These are phyloP conservation scores for Trigoniulus corallinus DNA, from an alignment of 1,140 invertebrate genomes.

Conservation along the genomic window DNA sequence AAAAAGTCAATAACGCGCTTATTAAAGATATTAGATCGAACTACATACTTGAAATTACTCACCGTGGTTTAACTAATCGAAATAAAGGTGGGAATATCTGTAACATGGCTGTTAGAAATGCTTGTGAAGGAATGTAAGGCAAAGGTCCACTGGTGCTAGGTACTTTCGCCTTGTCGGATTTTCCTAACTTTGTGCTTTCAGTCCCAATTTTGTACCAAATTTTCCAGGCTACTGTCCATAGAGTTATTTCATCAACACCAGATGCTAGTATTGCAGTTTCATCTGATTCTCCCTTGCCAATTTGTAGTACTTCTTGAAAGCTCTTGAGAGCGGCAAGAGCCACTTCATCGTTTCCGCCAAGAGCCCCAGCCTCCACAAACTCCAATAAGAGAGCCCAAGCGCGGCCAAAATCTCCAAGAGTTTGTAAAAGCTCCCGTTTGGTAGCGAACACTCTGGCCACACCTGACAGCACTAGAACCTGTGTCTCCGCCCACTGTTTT, in stretches of 20 bases:
- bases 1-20: background rate
- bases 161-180: too few relatives aligned
- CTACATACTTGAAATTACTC: background rate
- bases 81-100: conserved; percentile 89
- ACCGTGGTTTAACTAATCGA: conserved; percentile 19
- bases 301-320: conserved; percentile 79
- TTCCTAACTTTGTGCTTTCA: conserved; percentile 42
- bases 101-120: conserved; percentile 78
- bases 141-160: conserved; percentile 34
- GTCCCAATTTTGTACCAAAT: conserved; percentile 72
- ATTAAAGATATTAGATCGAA: background rate
- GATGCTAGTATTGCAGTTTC: background rate
- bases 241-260: conserved; percentile 32
- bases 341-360: conserved; percentile 86
- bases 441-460: conserved; percentile 72
- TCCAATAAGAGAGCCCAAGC: conserved; percentile 84
- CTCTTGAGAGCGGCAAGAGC: conserved; percentile 86
- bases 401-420: conserved; percentile 73
- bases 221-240: conserved; percentile 65
- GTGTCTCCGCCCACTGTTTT: conserved; percentile 98
- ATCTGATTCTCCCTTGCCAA: conserved; percentile 14
- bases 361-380: conserved; percentile 79
- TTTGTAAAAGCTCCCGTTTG: conserved; percentile 64
- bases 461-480: conserved; percentile 53
- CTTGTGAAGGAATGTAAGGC: conserved; percentile 70